phyloP scores from a whole-genome alignment of 2,113 vertebrate species.

The Heterochromis multidens region DNA sequence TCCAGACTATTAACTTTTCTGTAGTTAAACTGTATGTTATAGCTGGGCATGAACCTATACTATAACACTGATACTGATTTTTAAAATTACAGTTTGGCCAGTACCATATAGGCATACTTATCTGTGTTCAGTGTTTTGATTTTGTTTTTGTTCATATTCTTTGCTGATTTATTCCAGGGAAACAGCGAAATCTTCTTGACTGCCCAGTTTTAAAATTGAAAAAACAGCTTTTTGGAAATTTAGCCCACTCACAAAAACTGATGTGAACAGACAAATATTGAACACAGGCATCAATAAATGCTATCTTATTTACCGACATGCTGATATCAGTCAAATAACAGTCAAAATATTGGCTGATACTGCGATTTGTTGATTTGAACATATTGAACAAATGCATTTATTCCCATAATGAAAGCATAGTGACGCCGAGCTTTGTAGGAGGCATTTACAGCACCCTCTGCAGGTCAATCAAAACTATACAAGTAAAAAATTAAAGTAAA shows the following conservation, averaged over 20 bases:
- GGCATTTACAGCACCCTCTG: neutral
- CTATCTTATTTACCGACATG: no score
- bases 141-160: neutral
- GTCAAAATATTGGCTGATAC: no score
- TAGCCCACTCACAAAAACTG: no score
- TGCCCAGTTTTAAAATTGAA: no score
- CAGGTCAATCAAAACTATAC: constrained; percentile 12
- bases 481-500: no score
- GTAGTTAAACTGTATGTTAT: neutral
- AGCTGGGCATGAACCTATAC: neutral
- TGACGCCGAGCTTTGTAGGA: neutral
- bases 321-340: no score
- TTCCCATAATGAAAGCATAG: neutral
- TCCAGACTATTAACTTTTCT: neutral
- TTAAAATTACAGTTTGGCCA: neutral
- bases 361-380: no score
- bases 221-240: no score
- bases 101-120: neutral
- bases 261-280: no score
- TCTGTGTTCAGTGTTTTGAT: neutral
- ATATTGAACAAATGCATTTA: no score
- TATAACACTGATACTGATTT: neutral
- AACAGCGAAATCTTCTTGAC: no score
- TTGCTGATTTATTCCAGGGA: neutral
- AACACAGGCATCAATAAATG: no score